Evolutionary conservation across 2,888 invertebrate genomes (phyloP), one percentile per base, ranked within the genome.

Genomic region (Andricus quercusramuli): DNA sequence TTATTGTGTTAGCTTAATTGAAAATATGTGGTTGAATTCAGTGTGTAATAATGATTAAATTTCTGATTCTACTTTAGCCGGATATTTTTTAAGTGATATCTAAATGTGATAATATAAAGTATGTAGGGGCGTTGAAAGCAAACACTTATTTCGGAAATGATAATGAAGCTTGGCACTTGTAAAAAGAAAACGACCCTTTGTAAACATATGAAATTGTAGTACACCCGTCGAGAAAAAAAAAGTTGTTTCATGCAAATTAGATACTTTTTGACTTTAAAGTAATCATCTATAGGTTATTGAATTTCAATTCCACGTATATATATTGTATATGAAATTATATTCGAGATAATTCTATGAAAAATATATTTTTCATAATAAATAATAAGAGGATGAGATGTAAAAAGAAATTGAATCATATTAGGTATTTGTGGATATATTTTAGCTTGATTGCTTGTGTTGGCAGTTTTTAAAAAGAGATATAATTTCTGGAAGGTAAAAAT

Each of bases 401-500:
- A 9, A 56, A n/a, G 51, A 56, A 56, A 56, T 56, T 56, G 0
- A 8, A 56, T n/a, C 8, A 56, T 6, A n/a, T 51, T 20, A 56
- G n/a, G 51, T 9, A 56, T n/a, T 56, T 56, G 8, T n/a, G 2
- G 8, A 9, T n/a, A n/a, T 2, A n/a, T 56, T 20, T 56, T 56
- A n/a, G n/a, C n/a, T 56, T 56, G 20, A 56, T 56, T 56, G n/a
- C n/a, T 56, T n/a, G 8, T 56, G n/a, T 62, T 62, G 25, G 15
- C 3, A 62, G 3, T 25, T 62, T 62, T 62, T 62, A 0, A 11
- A 62, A 3, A 62, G 6, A 44, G 41, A 68, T 37, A 5, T 15
- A 44, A 68, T 68, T 68, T n/a, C 22, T 68, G 22, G 25, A 44
- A 68, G 22, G 22, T n/a, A 44, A 37, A 68, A 68, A 68, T 68